These are phyloP conservation scores for Nineta flava DNA, from an alignment of 2,888 invertebrate genomes.

Conservation along the genomic window DNA sequence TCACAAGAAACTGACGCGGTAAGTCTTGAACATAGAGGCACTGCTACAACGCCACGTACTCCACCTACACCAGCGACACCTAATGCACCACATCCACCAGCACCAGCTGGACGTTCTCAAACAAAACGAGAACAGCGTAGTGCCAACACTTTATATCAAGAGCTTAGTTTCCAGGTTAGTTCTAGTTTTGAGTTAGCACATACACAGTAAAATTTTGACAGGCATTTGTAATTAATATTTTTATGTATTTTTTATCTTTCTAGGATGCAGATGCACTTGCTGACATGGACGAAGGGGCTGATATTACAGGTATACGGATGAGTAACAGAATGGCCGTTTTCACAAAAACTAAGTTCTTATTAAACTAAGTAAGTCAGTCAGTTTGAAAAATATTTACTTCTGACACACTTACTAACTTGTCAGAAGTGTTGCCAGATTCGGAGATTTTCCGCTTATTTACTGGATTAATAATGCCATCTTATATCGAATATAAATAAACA, in stretches of 20 bases:
- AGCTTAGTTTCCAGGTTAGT: constrained; percentile 61
- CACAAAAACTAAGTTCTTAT: too few species aligned
- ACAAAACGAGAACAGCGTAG: constrained; percentile 76
- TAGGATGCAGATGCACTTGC: constrained; percentile 70
- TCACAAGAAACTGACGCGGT: constrained; percentile 27
- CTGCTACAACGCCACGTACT: constrained; percentile 27
- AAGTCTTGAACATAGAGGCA: constrained; percentile 27
- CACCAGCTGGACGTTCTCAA: constrained; percentile 40
- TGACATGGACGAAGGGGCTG: constrained; percentile 71
- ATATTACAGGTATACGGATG: constrained; percentile 71
- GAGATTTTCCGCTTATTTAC: too few species aligned
- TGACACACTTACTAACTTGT: too few species aligned
- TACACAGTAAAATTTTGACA: not conserved
- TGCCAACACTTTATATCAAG: constrained; percentile 83
- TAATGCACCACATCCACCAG: constrained; percentile 23
- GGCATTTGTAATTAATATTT: not conserved
- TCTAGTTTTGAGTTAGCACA: not conserved
- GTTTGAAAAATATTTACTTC: too few species aligned
- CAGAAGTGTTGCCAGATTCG: too few species aligned
- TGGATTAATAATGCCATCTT: too few species aligned
- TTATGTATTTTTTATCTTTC: constrained; percentile 10
- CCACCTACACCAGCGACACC: constrained; percentile 26
- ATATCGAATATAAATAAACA: too few species aligned
- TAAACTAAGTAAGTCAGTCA: too few species aligned
- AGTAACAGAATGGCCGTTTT: not conserved